phyloP scores from a whole-genome alignment of 2,113 vertebrate genomes.

The Probosciger aterrimus region DNA sequence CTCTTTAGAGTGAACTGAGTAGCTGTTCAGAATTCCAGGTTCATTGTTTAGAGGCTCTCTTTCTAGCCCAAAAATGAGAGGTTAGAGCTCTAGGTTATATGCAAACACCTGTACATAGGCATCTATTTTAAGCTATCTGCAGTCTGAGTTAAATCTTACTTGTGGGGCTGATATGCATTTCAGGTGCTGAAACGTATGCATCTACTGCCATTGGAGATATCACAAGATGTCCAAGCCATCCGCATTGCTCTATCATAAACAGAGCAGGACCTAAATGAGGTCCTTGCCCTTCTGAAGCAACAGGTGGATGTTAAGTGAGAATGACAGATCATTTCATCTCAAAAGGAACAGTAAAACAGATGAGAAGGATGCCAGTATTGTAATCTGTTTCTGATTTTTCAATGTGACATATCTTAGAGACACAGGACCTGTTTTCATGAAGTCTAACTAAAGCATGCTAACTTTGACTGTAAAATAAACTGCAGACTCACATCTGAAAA shows the following conservation, averaged over 20 bases:
- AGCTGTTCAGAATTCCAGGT: not conserved
- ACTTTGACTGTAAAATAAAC: not conserved
- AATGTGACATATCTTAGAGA: not conserved
- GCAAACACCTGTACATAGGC: not conserved
- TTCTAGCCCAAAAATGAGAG: not conserved
- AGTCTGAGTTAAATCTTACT: not conserved
- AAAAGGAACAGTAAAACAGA: not conserved
- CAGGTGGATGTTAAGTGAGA: not conserved
- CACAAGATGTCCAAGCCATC: not conserved
- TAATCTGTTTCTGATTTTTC: not conserved
- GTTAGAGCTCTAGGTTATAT: not conserved
- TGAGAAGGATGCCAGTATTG: not conserved
- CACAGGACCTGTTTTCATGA: not conserved
- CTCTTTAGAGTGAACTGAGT: not conserved
- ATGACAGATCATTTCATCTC: not conserved
- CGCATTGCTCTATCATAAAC: not conserved
- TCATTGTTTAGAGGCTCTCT: not conserved
- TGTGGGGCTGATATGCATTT: accelerated
- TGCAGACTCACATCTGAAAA: not conserved
- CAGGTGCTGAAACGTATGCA: not conserved
- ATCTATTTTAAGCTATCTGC: not conserved
- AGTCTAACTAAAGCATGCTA: not conserved
- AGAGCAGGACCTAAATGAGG: not conserved
- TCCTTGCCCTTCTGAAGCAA: not conserved
- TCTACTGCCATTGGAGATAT: not conserved